These are phyloP conservation scores for Cactoblastis cactorum DNA, from an alignment of 2,888 invertebrate species.

Conservation along the genomic window DNA sequence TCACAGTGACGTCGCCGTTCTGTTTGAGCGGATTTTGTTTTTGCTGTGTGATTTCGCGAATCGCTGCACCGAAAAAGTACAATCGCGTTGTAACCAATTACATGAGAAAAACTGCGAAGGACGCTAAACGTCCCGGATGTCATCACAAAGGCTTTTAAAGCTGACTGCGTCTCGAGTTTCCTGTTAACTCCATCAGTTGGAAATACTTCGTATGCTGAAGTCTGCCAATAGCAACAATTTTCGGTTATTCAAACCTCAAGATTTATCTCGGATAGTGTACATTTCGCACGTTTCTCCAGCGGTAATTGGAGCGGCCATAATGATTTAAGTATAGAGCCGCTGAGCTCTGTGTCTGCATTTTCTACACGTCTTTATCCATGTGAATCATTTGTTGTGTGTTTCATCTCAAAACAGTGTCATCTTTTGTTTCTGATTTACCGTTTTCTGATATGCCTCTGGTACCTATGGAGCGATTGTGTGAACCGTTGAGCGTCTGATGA, in stretches of 20 bases:
- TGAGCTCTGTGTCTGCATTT: conserved; percentile 1
- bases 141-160: conserved; percentile 31
- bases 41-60: conserved; percentile 35
- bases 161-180: conserved; percentile 37
- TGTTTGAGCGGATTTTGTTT: conserved; percentile 24
- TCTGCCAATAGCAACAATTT: conserved; percentile 17
- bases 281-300: conserved; percentile 10
- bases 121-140: conserved; percentile 42
- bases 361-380: conserved; percentile 1
- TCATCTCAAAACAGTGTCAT: not conserved
- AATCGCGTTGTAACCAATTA: conserved; percentile 36
- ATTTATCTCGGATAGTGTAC: not conserved
- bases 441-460: conserved; percentile 6
- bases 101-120: conserved; percentile 36
- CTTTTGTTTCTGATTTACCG: conserved; percentile 5
- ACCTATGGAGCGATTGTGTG: not conserved
- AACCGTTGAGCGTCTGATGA: not conserved
- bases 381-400: conserved; percentile 1
- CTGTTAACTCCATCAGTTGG: conserved; percentile 40
- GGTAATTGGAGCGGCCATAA: conserved; percentile 8
- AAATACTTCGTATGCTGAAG: conserved; percentile 27
- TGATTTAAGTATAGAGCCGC: conserved; percentile 10
- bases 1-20: conserved; percentile 20
- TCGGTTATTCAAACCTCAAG: not conserved
- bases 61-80: conserved; percentile 39